Base-by-base conservation (phyloP, 2,797 vertebrate genomes). In the Trematomus bernacchii region DNA sequence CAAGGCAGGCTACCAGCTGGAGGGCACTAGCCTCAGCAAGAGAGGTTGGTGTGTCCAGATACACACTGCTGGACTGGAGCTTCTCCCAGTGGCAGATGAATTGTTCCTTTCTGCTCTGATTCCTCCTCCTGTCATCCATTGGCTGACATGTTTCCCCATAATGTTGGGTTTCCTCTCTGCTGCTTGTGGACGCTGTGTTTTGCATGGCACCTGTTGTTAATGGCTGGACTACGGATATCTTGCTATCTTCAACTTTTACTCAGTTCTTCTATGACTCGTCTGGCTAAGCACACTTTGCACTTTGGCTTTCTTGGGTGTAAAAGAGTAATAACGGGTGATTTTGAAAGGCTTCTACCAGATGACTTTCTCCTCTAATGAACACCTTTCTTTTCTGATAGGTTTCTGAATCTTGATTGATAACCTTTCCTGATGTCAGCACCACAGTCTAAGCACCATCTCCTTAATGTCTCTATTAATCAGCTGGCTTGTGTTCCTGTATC, bases 1-100 rank as follows among this genome's bases (percentile, higher is more conserved):
- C 96, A 98, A 98, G 95, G 97, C 97, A 89, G 98, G 98, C 87
- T 99, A 98, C 95, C 96, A 92, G 92, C 95, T 98, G 92, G 93
- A 99, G 85, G 97, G 98, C 94, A 98, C 97, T 87, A 98, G 97
- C 90, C 96, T 99, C 89, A 96, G 96, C 85, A 97, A 95, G 96
- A 97, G 96, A 99, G 97, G 97, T 99, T 96, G 94, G 97, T 98
- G 94, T 94, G 91, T 75, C 27, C 33, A 51, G 71, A 76, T 52
- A 27, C 67, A 66, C 44, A 42, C 79, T 66, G 66, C 70, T 76
- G 70, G 64, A 60, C 68, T 86, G 76, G 78, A 68, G 54, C 75
- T 57, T 75, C 57, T 69, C 37, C 73, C 76, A 63, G 71, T 64
- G 75, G 77, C 79, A 50, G 77, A 76, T 54, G 9, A 77, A 73